Evolutionary conservation across 1,140 invertebrate species (phyloP).

Genomic region (Sarcophaga bullata): DNA sequence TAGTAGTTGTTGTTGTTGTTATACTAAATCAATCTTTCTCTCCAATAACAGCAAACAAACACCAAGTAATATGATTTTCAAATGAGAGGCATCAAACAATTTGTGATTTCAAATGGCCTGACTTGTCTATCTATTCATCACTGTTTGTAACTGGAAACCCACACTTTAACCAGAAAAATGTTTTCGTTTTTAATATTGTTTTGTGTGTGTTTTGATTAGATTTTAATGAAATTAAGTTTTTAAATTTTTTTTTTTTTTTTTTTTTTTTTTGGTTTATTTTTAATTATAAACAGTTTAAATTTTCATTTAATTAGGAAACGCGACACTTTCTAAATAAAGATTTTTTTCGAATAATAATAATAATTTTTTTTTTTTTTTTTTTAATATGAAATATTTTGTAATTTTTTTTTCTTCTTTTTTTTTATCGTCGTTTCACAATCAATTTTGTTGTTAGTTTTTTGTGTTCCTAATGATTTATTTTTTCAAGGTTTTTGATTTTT

Average conservation of each 20-base stretch:
- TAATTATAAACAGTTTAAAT: too few species aligned
- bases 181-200: too few species aligned
- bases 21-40: not conserved
- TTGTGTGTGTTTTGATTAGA: too few species aligned
- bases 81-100: too few species aligned
- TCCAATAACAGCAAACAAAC: not conserved
- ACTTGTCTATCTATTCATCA: too few species aligned
- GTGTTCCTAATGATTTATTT: not conserved
- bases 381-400: not conserved
- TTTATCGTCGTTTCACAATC: not conserved
- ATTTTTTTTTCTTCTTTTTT: not conserved
- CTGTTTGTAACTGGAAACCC: not conserved
- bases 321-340: not conserved
- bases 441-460: not conserved
- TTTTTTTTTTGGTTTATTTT: too few species aligned
- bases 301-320: not conserved
- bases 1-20: too few species aligned
- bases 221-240: too few species aligned
- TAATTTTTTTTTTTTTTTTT: not conserved
- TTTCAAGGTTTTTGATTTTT: not conserved
- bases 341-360: not conserved
- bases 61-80: too few species aligned
- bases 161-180: constrained; percentile 21
- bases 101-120: too few species aligned
- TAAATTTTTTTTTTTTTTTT: too few species aligned